Evolutionary conservation across 1,140 invertebrate species (phyloP).

Genomic region (Drosophila aff.): DNA sequence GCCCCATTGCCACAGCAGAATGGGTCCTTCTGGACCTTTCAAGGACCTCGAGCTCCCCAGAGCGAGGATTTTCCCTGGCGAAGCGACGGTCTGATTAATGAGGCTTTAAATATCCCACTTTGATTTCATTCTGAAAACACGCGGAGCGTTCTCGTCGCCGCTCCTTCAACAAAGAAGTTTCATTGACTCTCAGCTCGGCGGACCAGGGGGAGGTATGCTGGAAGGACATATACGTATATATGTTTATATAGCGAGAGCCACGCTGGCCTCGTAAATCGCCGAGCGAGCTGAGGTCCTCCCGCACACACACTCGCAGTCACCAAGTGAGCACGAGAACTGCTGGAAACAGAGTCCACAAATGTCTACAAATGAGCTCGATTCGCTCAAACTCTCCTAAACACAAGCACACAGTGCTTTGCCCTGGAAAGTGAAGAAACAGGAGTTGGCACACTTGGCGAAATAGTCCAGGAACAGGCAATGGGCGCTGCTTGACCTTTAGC

Average conservation of each 20-base stretch:
- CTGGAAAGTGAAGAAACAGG: conserved; percentile 65
- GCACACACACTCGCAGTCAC: conserved; percentile 47
- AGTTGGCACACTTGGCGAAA: conserved; percentile 41
- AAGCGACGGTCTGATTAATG: conserved; percentile 76
- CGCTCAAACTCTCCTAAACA: conserved; percentile 33
- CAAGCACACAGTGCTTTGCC: conserved; percentile 34
- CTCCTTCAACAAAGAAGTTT: conserved; percentile 76
- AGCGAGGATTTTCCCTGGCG: conserved; percentile 27
- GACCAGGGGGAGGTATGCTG: conserved; percentile 15
- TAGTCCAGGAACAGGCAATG: background rate
- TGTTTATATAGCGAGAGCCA: conserved; percentile 7
- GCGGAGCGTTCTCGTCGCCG: conserved; percentile 48
- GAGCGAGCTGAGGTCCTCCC: conserved; percentile 41
- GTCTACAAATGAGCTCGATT: conserved; percentile 55
- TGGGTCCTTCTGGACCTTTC: conserved; percentile 36
- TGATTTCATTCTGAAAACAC: conserved; percentile 82
- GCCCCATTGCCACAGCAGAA: conserved; percentile 2
- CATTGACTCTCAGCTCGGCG: conserved; percentile 74
- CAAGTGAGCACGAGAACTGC: conserved; percentile 20
- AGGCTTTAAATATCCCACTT: conserved; percentile 85
- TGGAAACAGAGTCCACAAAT: conserved; percentile 70
- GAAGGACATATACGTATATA: conserved; percentile 14
- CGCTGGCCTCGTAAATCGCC: conserved; percentile 57
- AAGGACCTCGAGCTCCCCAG: conserved; percentile 24
- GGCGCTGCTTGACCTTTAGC: background rate